Evolutionary conservation across 2,113 vertebrate genomes (phyloP).

Genomic region (Empidonax traillii): DNA sequence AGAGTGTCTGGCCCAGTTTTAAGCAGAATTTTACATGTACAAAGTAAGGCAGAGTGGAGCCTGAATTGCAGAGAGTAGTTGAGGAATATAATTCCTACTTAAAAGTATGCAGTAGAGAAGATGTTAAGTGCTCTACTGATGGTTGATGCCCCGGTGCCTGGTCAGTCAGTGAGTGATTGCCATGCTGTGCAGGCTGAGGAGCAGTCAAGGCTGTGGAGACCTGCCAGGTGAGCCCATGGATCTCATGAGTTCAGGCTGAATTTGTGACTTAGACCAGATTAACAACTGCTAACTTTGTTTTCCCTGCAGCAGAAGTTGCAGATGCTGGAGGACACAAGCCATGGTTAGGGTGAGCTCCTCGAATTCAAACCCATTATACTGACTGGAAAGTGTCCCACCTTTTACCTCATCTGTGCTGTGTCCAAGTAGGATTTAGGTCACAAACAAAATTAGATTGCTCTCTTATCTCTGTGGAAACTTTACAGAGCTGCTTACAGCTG

Average conservation of each 20-base stretch:
- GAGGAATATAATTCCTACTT: background rate
- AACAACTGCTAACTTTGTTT: background rate
- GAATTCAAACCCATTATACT: background rate
- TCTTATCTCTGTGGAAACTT: background rate
- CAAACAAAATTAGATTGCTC: background rate
- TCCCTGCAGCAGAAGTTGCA: background rate
- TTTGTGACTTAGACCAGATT: background rate
- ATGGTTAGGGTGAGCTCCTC: background rate
- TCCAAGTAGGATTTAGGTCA: conserved; percentile 13
- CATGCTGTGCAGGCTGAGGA: background rate
- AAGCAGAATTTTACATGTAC: background rate
- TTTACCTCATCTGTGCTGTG: background rate
- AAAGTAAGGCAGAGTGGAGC: background rate
- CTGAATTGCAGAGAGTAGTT: background rate
- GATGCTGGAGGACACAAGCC: background rate
- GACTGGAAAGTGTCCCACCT: background rate
- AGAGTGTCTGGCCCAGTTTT: background rate
- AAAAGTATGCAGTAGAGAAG: background rate
- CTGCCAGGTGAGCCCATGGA: background rate
- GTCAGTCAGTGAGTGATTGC: background rate
- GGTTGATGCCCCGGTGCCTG: background rate
- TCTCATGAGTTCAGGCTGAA: background rate
- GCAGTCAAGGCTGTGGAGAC: background rate
- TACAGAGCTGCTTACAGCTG: background rate
- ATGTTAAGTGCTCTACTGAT: background rate